Percentiles rank a stretch among this genome's conserved stretches.
These are phyloP conservation scores for Oscheius sp. DNA, from an alignment of 1,140 invertebrate species.

Conservation along the genomic window DNA sequence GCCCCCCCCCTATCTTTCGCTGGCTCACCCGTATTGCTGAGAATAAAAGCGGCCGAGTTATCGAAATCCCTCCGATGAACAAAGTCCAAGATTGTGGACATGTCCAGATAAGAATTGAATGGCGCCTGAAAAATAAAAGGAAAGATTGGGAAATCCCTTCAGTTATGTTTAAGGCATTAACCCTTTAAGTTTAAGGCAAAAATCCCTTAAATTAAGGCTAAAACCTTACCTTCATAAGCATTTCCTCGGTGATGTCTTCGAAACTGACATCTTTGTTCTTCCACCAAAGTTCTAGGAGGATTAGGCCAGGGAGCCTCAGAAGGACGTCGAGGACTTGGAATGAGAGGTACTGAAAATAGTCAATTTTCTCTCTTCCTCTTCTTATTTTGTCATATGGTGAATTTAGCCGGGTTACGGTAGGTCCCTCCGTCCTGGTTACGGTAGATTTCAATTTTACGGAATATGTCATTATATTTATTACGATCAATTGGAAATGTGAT, in stretches of 20 bases:
- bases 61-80: constrained; percentile 36
- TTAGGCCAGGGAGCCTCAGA: constrained; percentile 28
- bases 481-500: background rate
- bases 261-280: constrained; percentile 30
- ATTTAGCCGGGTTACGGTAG: background rate
- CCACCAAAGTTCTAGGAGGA: constrained; percentile 41
- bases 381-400: background rate
- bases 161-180: too few species aligned
- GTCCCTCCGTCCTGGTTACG: background rate
- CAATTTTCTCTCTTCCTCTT: background rate
- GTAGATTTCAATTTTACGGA: too few species aligned
- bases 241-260: constrained; percentile 36
- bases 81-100: constrained; percentile 38
- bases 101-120: constrained; percentile 31
- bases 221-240: constrained; percentile 14
- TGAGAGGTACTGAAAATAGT: background rate
- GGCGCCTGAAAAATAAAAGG: constrained; percentile 15
- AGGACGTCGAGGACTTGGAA: constrained; percentile 24
- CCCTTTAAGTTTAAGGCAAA: too few species aligned
- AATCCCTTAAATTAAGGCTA: background rate
- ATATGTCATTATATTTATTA: background rate
- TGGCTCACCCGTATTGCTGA: constrained; percentile 32
- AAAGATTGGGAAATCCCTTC: background rate
- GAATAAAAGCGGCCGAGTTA: constrained; percentile 30
- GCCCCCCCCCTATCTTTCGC: too few species aligned